These are phyloP conservation scores for Xylocopa sonorina DNA, from an alignment of 1,140 invertebrate species.

Conservation along the genomic window DNA sequence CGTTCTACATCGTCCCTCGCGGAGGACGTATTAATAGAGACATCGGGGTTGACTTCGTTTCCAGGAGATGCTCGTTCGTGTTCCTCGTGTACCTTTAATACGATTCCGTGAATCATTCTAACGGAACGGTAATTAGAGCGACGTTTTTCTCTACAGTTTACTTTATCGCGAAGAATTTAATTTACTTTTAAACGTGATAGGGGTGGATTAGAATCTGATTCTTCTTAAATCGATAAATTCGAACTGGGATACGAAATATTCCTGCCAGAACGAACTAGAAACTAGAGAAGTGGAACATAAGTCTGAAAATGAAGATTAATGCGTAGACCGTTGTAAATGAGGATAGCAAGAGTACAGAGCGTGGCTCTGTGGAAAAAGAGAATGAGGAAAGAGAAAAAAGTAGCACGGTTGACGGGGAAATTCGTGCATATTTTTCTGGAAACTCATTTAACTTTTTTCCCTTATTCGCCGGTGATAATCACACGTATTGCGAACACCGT, in stretches of 20 bases:
- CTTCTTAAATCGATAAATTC: not conserved
- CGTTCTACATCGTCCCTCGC: not conserved
- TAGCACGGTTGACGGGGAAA: not conserved
- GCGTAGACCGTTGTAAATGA: too few relatives aligned
- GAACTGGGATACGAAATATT: too few relatives aligned
- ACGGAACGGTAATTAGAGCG: not conserved
- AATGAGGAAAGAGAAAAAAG: too few relatives aligned
- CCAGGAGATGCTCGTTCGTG: not conserved
- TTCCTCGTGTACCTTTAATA: not conserved
- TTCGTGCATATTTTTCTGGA: conserved; percentile 1
- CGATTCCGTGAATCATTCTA: not conserved
- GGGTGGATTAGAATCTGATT: too few relatives aligned
- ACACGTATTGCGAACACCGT: conserved; percentile 35
- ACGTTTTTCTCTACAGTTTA: not conserved
- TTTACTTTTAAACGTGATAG: too few relatives aligned
- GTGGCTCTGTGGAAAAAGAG: too few relatives aligned
- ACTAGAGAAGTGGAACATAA: too few relatives aligned
- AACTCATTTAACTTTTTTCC: conserved; percentile 1
- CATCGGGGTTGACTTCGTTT: not conserved
- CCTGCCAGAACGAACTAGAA: too few relatives aligned
- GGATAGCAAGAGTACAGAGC: too few relatives aligned
- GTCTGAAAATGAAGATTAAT: too few relatives aligned
- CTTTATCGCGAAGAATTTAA: not conserved
- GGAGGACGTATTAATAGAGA: not conserved
- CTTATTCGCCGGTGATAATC: conserved; percentile 18